Evolutionary conservation across 2,888 invertebrate species (phyloP).

Genomic region (Pseudococcus jackbeardsleyi): DNA sequence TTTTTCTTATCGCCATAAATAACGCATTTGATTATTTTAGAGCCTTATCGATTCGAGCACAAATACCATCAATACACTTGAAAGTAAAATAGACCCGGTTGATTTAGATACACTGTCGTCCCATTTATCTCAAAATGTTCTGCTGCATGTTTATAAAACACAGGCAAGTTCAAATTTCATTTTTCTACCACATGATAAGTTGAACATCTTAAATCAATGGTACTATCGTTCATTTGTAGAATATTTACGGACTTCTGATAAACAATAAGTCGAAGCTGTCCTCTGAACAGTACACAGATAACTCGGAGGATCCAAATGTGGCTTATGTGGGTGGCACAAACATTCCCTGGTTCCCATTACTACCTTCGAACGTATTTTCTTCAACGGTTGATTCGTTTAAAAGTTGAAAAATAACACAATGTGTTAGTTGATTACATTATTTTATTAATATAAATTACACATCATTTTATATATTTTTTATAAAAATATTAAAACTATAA

Average conservation of each 20-base stretch:
- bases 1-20: background rate
- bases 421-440: slow-evolving; percentile 42
- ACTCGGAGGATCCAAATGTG: slow-evolving; percentile 56
- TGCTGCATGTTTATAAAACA: slow-evolving; percentile 53
- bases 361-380: slow-evolving; percentile 41
- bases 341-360: slow-evolving; percentile 57
- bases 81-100: slow-evolving; percentile 62
- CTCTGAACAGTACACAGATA: slow-evolving; percentile 40
- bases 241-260: slow-evolving; percentile 52
- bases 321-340: slow-evolving; percentile 2
- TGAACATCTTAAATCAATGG: background rate
- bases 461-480: slow-evolving; percentile 48
- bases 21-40: slow-evolving; percentile 24
- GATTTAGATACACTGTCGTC: slow-evolving; percentile 52
- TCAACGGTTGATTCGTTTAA: background rate
- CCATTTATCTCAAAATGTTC: slow-evolving; percentile 56
- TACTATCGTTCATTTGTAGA: background rate
- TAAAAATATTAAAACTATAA: slow-evolving; percentile 57
- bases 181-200: background rate
- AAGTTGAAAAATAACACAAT: background rate
- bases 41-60: slow-evolving; percentile 2
- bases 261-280: slow-evolving; percentile 47
- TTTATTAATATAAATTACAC: slow-evolving; percentile 53
- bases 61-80: slow-evolving; percentile 11
- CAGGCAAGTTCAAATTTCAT: background rate